These are phyloP conservation scores for Drosophila varians DNA, from an alignment of 1,140 invertebrate species.

Conservation along the genomic window DNA sequence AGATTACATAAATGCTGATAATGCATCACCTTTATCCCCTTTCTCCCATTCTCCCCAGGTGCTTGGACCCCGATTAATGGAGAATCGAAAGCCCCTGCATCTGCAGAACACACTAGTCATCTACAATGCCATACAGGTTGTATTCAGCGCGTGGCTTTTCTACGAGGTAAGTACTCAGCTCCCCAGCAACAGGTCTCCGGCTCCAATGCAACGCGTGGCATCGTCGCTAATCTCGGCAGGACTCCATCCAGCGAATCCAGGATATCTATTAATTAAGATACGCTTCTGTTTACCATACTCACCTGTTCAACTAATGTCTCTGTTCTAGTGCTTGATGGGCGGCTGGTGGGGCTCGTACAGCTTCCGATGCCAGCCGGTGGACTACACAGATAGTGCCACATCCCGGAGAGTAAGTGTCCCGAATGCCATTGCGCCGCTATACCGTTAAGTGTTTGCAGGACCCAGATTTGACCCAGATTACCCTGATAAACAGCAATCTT, in stretches of 20 bases:
- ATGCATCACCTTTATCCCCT: neutral
- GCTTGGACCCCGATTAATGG: conserved; percentile 92
- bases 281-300: neutral
- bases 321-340: conserved; percentile 88
- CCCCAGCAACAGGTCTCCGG: neutral
- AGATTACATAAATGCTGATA: conserved; percentile 10
- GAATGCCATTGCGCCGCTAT: neutral
- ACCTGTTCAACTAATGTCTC: conserved; percentile 59
- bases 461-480: neutral
- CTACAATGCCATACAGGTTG: conserved; percentile 94
- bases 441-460: conserved; percentile 22
- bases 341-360: conserved; percentile 92
- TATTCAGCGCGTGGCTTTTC: conserved; percentile 93
- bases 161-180: conserved; percentile 87
- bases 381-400: conserved; percentile 90
- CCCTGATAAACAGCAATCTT: conserved; percentile 1
- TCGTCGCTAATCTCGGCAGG: conserved; percentile 42
- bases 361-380: conserved; percentile 94
- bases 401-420: conserved; percentile 90
- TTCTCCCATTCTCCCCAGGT: conserved; percentile 83
- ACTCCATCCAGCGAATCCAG: neutral
- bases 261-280: neutral
- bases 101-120: conserved; percentile 90
- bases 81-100: conserved; percentile 92
- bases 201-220: conserved; percentile 28